Conservation (phyloP, 2,797 vertebrate genomes). For the Triplophysa yarkandensis region DNA sequence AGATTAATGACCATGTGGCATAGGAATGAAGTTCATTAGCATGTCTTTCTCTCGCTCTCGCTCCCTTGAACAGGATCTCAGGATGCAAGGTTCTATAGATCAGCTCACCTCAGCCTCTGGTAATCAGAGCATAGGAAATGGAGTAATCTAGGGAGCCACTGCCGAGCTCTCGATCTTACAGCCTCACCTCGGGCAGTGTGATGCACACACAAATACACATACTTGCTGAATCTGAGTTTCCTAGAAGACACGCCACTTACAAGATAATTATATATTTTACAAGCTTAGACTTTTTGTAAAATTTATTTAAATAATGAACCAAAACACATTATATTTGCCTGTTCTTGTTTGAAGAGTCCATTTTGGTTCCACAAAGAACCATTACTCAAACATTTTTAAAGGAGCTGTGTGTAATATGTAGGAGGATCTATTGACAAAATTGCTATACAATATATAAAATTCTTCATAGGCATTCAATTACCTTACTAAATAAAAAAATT, state of each 20-base stretch:
- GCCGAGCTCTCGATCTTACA: slow-evolving; percentile 36
- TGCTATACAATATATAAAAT: too few relatives aligned
- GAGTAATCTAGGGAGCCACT: slow-evolving; percentile 39
- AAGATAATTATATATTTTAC: background rate
- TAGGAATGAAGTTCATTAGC: slow-evolving; percentile 42
- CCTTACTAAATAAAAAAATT: too few relatives aligned
- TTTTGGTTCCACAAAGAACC: too few relatives aligned
- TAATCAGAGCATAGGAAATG: slow-evolving; percentile 46
- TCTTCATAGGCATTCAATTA: too few relatives aligned
- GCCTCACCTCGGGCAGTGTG: slow-evolving; percentile 40
- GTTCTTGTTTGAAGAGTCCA: too few relatives aligned
- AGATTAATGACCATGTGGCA: slow-evolving; percentile 46
- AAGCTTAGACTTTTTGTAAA: background rate
- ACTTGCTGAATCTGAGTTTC: slow-evolving; percentile 1
- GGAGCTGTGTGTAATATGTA: too few relatives aligned
- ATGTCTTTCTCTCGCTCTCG: slow-evolving; percentile 15
- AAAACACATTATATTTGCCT: too few relatives aligned
- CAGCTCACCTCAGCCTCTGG: slow-evolving; percentile 35
- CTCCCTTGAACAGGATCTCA: slow-evolving; percentile 24
- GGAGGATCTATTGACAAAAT: too few relatives aligned
- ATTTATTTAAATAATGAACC: background rate
- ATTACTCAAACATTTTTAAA: too few relatives aligned
- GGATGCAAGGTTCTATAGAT: slow-evolving; percentile 37
- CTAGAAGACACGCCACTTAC: background rate
- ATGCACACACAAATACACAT: background rate